Evolutionary conservation across 2,888 invertebrate genomes (phyloP).

Genomic region (Drosophila robusta): DNA sequence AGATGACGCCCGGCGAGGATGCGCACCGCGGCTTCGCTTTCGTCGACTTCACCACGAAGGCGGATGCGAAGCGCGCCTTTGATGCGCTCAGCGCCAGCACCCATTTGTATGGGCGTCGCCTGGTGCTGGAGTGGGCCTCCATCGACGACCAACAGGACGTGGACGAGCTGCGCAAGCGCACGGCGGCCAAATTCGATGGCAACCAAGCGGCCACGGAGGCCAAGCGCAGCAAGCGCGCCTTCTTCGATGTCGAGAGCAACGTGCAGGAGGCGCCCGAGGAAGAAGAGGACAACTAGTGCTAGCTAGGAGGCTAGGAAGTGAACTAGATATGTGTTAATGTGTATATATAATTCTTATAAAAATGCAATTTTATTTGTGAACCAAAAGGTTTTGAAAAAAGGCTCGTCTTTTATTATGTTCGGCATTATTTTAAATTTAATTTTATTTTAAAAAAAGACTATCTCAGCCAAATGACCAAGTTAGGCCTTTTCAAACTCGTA

Average conservation of each 20-base stretch:
- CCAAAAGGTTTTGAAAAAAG: not conserved
- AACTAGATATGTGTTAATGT: constrained; percentile 12
- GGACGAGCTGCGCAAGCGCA: constrained; percentile 92
- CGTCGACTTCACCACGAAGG: constrained; percentile 94
- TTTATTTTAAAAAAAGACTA: no score
- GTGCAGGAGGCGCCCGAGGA: constrained; percentile 46
- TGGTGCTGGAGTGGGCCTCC: constrained; percentile 96
- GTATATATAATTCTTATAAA: constrained; percentile 19
- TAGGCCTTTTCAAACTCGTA: no score
- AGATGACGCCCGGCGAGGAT: constrained; percentile 90
- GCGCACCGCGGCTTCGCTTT: constrained; percentile 98
- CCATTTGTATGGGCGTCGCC: constrained; percentile 97
- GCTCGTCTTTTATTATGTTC: not conserved
- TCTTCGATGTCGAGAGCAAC: constrained; percentile 82
- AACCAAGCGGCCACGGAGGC: constrained; percentile 65
- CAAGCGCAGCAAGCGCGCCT: constrained; percentile 85
- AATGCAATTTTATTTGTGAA: no score
- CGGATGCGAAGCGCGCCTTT: constrained; percentile 98
- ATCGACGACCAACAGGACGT: constrained; percentile 90
- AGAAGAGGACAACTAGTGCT: constrained; percentile 47
- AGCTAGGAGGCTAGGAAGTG: constrained; percentile 8
- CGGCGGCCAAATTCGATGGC: constrained; percentile 89
- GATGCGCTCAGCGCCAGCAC: constrained; percentile 97
- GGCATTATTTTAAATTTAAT: no score
- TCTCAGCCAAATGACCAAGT: no score